phyloP scores from a whole-genome alignment of 2,113 vertebrate species.

The Tragelaphus imberbis region DNA sequence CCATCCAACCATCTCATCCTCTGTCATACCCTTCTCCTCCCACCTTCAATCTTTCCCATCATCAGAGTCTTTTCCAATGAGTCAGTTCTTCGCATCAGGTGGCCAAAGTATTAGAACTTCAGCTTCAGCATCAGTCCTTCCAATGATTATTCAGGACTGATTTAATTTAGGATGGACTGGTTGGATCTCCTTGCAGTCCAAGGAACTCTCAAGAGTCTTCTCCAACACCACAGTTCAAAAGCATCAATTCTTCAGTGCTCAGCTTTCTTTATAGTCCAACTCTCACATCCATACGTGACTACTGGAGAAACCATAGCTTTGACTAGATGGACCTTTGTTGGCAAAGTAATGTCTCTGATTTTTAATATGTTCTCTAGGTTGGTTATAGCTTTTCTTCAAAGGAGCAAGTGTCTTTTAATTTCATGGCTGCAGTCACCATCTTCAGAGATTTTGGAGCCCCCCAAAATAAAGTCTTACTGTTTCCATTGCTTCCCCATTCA shows the following conservation, averaged over 20 bases:
- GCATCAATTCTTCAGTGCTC: rapidly evolving
- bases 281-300: not conserved
- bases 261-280: not conserved
- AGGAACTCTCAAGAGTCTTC: not conserved
- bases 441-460: not conserved
- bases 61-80: not conserved
- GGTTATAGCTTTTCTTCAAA: not conserved
- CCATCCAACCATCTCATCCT: not conserved
- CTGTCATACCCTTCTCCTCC: not conserved
- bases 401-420: not conserved
- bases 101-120: not conserved
- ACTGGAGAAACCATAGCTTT: not conserved
- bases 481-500: not conserved
- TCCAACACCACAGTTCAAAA: not conserved
- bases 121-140: not conserved
- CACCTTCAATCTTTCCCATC: not conserved
- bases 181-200: not conserved
- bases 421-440: not conserved
- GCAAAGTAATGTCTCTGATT: not conserved
- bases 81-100: not conserved
- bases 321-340: not conserved
- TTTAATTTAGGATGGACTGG: not conserved
- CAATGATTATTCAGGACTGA: not conserved
- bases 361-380: not conserved
- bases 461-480: not conserved